Conservation (phyloP, 2,888 invertebrate species). For the Leuctra nigra region DNA sequence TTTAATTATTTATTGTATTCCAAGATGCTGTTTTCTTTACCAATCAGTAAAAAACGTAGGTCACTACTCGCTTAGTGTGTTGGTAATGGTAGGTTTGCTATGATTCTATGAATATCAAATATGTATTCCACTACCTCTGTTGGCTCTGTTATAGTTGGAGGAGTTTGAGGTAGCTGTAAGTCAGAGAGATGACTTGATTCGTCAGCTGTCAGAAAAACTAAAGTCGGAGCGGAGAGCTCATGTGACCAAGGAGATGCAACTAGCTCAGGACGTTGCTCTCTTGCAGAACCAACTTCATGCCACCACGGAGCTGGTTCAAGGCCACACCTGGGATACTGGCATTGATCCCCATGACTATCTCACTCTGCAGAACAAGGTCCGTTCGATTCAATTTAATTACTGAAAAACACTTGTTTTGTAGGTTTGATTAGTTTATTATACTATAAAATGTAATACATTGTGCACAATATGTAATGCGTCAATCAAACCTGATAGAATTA, state of each 20-base stretch:
- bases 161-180: conserved; percentile 64
- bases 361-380: conserved; percentile 20
- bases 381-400: too few relatives aligned
- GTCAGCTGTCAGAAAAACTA: conserved; percentile 62
- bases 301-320: conserved; percentile 40
- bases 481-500: too few relatives aligned
- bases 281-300: conserved; percentile 44
- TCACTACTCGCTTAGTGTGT: too few relatives aligned
- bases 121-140: too few relatives aligned
- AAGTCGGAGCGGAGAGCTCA: conserved; percentile 57
- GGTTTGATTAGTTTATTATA: too few relatives aligned
- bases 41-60: too few relatives aligned
- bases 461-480: too few relatives aligned
- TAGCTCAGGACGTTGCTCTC: conserved; percentile 51
- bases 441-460: too few relatives aligned
- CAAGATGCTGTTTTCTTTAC: too few relatives aligned
- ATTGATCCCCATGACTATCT: conserved; percentile 23
- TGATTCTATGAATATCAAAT: too few relatives aligned
- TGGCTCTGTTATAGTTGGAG: conserved; percentile 47
- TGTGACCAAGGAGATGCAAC: conserved; percentile 54
- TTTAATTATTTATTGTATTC: neutral
- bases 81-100: too few relatives aligned
- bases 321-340: conserved; percentile 25
- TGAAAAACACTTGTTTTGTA: too few relatives aligned
- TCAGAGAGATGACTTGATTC: conserved; percentile 63